Evolutionary conservation across 2,888 invertebrate genomes (phyloP), one percentile per base, ranked within the genome.

Genomic region (Xanthorhoe designata): DNA sequence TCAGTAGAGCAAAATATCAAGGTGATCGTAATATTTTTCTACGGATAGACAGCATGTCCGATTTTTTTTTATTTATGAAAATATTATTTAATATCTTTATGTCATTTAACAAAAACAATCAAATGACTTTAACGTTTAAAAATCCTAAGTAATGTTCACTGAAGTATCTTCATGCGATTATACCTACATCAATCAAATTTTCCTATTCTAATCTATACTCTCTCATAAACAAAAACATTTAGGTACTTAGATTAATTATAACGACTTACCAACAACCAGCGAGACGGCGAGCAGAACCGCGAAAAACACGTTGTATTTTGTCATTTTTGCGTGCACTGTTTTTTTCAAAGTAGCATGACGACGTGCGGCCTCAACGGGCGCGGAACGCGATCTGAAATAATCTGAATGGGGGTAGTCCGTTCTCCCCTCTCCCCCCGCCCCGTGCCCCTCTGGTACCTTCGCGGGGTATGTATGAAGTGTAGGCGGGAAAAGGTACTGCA

Each of bases 221-320:
- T 7, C 19, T 42, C 24, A 24, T 13, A 42, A 42, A 42, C 42
- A 42, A 17, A 63, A 42, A 51, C 7, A 10, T 8, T 10, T 24
- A 8, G 1, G 7, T 13, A 51, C 35, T 18, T 35, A 19, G 7
- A 54, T 24, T 53, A 35, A 38, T 24, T 24, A 6, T 29, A 13
- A 32, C 5, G 18, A 88, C 90, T 89, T 69, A 90, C 90, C 90
- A 65, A 88, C 77, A 24, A 83, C 87, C 71, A 90, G 73, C 7
- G 83, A 85, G 32, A 88, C 76, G 62, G 88, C 85, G 71, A 90
- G 72, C 61, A 86, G 73, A 61, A 85, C 79, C 68, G 83, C 84
- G 65, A 89, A 77, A 63, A 88, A 70, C 64, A 83, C 74, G 77
- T 87, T 81, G 71, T 83, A 84, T 79, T 84, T 88, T 66, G 81